Evolutionary conservation across 1,140 invertebrate genomes (phyloP), one percentile per base, ranked within the genome.

Genomic region (Cecropterus lyciades): DNA sequence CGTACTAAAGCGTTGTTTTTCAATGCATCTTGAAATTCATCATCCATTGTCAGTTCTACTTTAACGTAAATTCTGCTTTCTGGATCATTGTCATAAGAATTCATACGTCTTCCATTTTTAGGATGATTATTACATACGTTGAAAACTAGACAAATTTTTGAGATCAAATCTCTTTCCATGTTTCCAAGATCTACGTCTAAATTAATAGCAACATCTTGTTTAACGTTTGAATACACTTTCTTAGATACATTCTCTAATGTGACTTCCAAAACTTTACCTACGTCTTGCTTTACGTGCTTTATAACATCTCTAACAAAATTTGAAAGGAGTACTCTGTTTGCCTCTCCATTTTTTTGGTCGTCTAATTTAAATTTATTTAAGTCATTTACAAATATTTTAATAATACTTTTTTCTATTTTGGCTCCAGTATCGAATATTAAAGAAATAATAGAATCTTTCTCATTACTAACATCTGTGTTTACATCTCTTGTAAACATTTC

Each of bases 401-500:
- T 67, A 1, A 82, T 51, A 67, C 70, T 66, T 3, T 42, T 48
- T 62, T 79, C 73, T 7, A 70, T 48, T 11, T 14, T 53, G 0
- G 52, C 40, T 20, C 55, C 67, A 16, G 71, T 45, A 27, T 68
- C 71, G 1, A 72, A 70, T 14, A 87, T 49, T 10, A 67, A 9
- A n/a, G 10, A 17, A 6, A 77, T 27, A 40, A 87, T 68, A 8
- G 6, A 14, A 14, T 77, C 51, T 55, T 80, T 77, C 45, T 76
- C 77, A 7, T 59, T 15, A 11, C 63, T 70, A 3, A 43, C 49
- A 27, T 83, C 77, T 0, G 37, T 53, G n/a, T 55, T 73, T 0
- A 81, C 70, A 33, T 90, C 85, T 56, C 74, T 67, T 9, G 33
- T 48, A 48, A 84, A 90, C 81, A 88, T 87, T 49, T 80, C 77